phyloP scores from a whole-genome alignment of 2,113 vertebrate genomes.

The Neogobius melanostomus region DNA sequence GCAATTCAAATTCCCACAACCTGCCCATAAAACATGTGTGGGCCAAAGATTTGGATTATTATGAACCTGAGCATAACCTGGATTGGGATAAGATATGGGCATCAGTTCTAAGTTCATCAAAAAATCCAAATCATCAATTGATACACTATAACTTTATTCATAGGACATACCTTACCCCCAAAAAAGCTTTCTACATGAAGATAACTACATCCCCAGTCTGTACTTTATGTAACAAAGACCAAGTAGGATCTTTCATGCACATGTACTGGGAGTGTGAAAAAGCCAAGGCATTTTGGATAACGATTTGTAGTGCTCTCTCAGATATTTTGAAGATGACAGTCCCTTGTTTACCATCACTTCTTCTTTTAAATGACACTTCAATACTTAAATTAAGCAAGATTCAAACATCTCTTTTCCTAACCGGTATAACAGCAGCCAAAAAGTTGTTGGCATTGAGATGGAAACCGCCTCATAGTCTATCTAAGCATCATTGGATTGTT shows the following conservation, averaged over 20 bases:
- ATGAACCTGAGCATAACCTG: no score
- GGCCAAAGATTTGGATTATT: no score
- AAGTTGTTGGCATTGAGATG: background rate
- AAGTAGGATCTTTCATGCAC: no score
- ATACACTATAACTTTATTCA: background rate
- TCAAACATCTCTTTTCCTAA: no score
- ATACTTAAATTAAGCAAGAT: background rate
- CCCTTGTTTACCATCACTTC: background rate
- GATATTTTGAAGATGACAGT: no score
- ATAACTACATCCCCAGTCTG: background rate
- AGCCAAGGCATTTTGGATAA: no score
- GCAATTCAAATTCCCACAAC: no score
- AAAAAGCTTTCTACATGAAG: background rate
- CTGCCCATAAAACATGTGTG: no score
- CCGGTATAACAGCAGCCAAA: background rate
- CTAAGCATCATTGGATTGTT: no score
- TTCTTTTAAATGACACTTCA: background rate
- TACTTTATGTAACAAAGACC: background rate
- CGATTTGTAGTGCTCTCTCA: no score
- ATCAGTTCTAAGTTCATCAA: background rate
- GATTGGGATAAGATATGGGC: background rate
- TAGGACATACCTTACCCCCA: no score
- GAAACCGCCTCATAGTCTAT: no score
- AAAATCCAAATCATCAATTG: background rate
- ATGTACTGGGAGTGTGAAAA: background rate